Evolutionary conservation across 37 sponge, comb jelly and placozoan genomes (phyloP).

Genomic region (Aphrocallistes beatrix): DNA sequence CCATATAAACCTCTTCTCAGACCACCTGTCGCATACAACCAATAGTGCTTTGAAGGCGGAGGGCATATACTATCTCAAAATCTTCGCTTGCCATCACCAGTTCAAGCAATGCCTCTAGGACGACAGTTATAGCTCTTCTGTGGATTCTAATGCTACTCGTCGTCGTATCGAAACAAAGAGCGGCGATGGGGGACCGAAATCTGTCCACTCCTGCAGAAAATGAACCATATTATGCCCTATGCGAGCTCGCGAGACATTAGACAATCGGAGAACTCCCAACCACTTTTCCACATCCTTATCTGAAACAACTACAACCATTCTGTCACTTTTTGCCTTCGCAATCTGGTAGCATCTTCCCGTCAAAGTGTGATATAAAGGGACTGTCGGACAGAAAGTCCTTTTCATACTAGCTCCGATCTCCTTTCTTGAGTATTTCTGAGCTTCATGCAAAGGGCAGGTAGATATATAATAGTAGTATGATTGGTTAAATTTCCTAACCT

Average conservation of each 20-base stretch:
- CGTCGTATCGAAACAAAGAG: neutral
- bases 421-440: neutral
- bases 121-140: neutral
- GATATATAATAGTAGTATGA: too few relatives aligned
- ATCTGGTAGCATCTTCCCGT: slow-evolving; percentile 20
- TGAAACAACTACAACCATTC: neutral
- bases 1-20: too few relatives aligned
- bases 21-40: too few relatives aligned
- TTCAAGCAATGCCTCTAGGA: too few relatives aligned
- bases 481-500: too few relatives aligned
- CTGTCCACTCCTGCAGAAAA: neutral
- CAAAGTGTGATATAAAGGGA: neutral
- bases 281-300: neutral
- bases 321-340: slow-evolving; percentile 8
- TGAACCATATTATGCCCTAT: neutral
- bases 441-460: neutral
- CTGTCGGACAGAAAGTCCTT: slow-evolving; percentile 17
- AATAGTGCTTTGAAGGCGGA: too few relatives aligned
- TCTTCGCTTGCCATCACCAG: too few relatives aligned
- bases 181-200: neutral
- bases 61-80: too few relatives aligned
- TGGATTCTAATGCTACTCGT: neutral
- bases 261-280: neutral
- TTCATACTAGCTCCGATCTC: slow-evolving; percentile 14
- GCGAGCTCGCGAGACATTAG: neutral